Conservation (phyloP, 2,113 vertebrate genomes). For the Strigops habroptila region DNA sequence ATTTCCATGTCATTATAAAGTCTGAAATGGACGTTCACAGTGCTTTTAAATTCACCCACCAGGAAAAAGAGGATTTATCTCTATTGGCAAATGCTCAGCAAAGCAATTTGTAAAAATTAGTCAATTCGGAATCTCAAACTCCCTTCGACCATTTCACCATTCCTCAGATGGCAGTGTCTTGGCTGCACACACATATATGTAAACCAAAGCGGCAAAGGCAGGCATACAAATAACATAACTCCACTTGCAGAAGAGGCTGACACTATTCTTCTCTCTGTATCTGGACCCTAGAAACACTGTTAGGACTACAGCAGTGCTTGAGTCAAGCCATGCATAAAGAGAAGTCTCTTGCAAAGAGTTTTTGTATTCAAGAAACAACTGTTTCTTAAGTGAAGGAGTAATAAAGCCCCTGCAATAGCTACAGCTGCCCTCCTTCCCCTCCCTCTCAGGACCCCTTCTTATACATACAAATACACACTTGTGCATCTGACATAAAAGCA, state of each 20-base stretch:
- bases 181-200: fast-evolving
- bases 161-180: not conserved
- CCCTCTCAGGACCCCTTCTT: not conserved
- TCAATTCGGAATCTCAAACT: not conserved
- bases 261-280: not conserved
- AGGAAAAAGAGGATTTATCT: not conserved
- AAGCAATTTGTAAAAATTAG: not conserved
- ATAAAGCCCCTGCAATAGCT: not conserved
- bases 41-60: not conserved
- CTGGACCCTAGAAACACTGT: not conserved
- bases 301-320: not conserved
- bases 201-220: not conserved
- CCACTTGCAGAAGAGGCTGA: not conserved
- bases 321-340: no score
- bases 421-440: not conserved
- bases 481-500: not conserved
- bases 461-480: fast-evolving
- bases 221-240: fast-evolving
- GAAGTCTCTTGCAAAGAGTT: not conserved
- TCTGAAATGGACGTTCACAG: not conserved
- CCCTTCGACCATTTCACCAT: not conserved
- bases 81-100: not conserved
- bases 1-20: not conserved
- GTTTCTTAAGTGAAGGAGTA: not conserved
- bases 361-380: not conserved